These are phyloP conservation scores for Ceyx cyanopectus DNA, from an alignment of 2,113 vertebrate genomes.

Conservation along the genomic window DNA sequence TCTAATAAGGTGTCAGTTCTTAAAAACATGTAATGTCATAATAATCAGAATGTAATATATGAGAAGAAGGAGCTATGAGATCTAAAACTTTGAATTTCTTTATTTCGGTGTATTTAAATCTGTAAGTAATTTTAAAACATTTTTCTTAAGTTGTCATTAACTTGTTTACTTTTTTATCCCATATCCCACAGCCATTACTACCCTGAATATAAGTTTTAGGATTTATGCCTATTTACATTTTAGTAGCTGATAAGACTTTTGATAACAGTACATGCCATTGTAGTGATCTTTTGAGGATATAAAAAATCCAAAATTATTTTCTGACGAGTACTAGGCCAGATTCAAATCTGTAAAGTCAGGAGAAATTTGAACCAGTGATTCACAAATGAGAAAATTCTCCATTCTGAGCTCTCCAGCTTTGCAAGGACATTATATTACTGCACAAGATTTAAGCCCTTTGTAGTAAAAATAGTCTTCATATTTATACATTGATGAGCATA, in stretches of 20 bases:
- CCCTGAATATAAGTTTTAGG: neutral
- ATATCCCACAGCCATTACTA: neutral
- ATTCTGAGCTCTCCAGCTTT: neutral
- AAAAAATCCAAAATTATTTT: neutral
- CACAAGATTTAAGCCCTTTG: neutral
- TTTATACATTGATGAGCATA: neutral
- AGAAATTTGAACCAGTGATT: neutral
- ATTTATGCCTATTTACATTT: neutral
- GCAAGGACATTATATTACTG: neutral
- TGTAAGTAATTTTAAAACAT: neutral
- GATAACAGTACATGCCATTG: neutral
- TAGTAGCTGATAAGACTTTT: neutral
- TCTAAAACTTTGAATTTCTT: neutral
- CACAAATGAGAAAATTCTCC: neutral
- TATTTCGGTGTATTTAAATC: neutral
- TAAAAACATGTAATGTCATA: neutral
- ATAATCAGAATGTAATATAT: neutral
- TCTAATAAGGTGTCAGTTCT: neutral
- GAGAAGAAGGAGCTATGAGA: neutral
- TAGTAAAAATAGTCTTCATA: neutral
- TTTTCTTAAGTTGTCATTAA: neutral
- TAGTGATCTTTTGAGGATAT: neutral
- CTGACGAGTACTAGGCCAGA: neutral
- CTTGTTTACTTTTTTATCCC: neutral
- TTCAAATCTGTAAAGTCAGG: neutral